Evolutionary conservation across 2,888 invertebrate genomes (phyloP), one percentile per base, ranked within the genome.

Genomic region (Melolontha melolontha): DNA sequence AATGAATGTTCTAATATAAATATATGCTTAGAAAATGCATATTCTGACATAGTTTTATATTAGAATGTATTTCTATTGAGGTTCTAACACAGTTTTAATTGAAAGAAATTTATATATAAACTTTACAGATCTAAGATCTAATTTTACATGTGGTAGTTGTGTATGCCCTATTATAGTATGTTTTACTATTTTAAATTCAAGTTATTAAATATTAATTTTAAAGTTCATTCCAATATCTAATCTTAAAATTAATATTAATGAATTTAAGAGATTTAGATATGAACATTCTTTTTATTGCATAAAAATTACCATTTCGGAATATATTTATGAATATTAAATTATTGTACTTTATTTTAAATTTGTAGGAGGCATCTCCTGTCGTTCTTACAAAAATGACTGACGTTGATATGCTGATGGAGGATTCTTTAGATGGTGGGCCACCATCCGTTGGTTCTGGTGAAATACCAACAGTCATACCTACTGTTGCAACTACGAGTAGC

Each of bases 371-470:
- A 17, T 87, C 87, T 69, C 88, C 88, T 0, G 87, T 88, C 80
- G 47, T 59, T 34, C 85, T 88, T 75, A 87, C 87, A 63, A 88
- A 88, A 77, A 85, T 88, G 76, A 87, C 86, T 67, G 89, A 89
- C 69, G 87, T 89, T 70, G 89, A 89, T 76, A 87, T 89, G 81
- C 80, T 91, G 70, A 86, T 92, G 77, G 94, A 94, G 78, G 94
- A 94, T 79, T 94, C 94, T 0, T 83, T 93, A 75, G 94, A 94
- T 79, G 91, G 90, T 69, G 88, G 95, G 79, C 88, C 94, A 79
- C 88, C 95, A 79, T 94, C 95, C 0, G 89, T 95, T 11, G 93
- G 92, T 54, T 94, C 94, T 2, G 92, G 91, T n/a, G 90, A 91
- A 44, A 89, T 89, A 0, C 89, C 90, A 5, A 76, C 76, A 4